phyloP scores from a whole-genome alignment of 2,797 vertebrate genomes.

The Brachyalestes nurse region DNA sequence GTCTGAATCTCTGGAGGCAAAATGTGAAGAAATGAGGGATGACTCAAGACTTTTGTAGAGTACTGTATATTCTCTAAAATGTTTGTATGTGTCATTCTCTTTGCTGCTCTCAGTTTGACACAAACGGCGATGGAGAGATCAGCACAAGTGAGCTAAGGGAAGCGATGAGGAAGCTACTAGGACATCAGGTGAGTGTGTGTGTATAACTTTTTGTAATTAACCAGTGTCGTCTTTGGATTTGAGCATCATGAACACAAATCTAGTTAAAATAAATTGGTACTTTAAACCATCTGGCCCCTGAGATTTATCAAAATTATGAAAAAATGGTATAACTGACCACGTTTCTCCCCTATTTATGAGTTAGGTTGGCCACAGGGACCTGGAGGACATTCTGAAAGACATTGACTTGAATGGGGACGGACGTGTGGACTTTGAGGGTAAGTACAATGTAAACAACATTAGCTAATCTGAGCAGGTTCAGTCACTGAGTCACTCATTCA shows the following conservation, averaged over 20 bases:
- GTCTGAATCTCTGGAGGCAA: no score
- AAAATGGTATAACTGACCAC: no score
- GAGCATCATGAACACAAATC: no score
- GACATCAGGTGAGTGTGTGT: slow-evolving; percentile 82
- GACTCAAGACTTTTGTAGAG: no score
- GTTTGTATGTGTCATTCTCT: not conserved
- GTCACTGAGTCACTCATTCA: not conserved
- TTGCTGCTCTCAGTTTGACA: slow-evolving; percentile 77
- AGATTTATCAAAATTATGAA: no score
- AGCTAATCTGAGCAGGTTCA: not conserved
- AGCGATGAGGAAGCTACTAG: slow-evolving; percentile 97
- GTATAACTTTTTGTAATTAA: no score
- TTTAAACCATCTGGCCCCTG: no score
- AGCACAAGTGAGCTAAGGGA: slow-evolving; percentile 94
- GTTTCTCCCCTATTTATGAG: not conserved
- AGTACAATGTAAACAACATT: not conserved
- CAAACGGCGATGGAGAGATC: slow-evolving; percentile 96
- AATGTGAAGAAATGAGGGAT: no score
- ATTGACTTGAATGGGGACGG: slow-evolving; percentile 98
- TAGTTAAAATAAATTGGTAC: no score
- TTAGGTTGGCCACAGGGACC: slow-evolving; percentile 92
- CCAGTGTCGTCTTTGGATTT: not conserved
- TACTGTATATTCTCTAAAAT: slow-evolving; percentile 45
- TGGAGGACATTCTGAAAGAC: slow-evolving; percentile 95
- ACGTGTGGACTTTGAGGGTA: slow-evolving; percentile 98